These are phyloP conservation scores for Sinocyclocheilus anophthalmus DNA, from an alignment of 2,113 vertebrate genomes.

Conservation along the genomic window DNA sequence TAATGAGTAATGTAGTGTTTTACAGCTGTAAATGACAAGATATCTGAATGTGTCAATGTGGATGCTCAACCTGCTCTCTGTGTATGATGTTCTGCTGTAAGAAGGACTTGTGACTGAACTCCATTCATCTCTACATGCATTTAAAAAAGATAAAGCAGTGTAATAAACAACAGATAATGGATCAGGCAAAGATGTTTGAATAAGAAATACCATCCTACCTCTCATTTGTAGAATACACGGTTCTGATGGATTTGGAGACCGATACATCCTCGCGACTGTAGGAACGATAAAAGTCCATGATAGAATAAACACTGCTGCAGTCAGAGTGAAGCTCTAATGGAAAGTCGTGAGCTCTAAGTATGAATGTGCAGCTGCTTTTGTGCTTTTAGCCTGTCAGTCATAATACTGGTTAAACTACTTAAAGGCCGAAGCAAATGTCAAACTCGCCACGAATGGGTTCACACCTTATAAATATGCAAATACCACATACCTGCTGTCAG, in stretches of 20 bases:
- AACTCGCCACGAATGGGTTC: not conserved
- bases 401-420: constrained; percentile 64
- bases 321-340: constrained; percentile 8
- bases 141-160: not conserved
- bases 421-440: constrained; percentile 12
- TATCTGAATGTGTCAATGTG: too few relatives aligned
- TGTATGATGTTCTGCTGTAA: constrained; percentile 39
- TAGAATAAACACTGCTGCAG: not conserved
- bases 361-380: constrained; percentile 63
- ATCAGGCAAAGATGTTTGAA: not conserved
- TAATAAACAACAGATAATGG: not conserved
- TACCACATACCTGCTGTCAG: constrained; percentile 60
- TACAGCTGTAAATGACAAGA: too few relatives aligned
- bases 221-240: constrained; percentile 81
- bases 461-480: constrained; percentile 19
- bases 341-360: not conserved
- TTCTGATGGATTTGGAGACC: constrained; percentile 78
- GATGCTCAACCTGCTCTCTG: constrained; percentile 11
- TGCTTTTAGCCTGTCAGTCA: constrained; percentile 61
- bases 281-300: constrained; percentile 51
- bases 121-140: constrained; percentile 40
- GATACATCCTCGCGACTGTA: constrained; percentile 64
- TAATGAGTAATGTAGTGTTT: not conserved
- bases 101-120: not conserved
- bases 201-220: constrained; percentile 61